Evolutionary conservation across 1,140 invertebrate genomes (phyloP).

Genomic region (Brachystomella parvula): DNA sequence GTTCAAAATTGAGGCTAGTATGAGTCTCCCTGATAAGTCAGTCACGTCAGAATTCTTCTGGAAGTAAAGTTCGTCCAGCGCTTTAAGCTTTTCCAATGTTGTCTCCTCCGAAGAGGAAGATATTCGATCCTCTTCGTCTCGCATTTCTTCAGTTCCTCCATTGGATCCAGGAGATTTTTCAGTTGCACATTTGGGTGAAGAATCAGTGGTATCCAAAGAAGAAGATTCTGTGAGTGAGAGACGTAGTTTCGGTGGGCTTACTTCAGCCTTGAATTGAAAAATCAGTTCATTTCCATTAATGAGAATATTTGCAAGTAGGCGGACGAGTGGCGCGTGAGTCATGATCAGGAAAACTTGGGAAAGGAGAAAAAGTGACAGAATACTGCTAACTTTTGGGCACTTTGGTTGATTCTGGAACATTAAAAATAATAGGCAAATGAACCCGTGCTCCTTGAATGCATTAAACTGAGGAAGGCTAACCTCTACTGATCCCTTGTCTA

Average conservation of each 20-base stretch:
- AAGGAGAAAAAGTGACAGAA: conserved; percentile 82
- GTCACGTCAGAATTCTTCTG: not conserved
- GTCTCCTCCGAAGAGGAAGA: not conserved
- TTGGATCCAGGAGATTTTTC: not conserved
- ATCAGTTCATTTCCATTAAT: conserved; percentile 53
- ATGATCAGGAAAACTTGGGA: conserved; percentile 96
- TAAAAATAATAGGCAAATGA: not conserved
- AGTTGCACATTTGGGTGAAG: conserved; percentile 1
- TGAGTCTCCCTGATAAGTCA: conserved; percentile 57
- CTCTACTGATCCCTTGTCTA: no score
- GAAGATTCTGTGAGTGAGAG: conserved; percentile 10
- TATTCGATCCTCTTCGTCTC: not conserved
- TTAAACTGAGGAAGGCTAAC: not conserved
- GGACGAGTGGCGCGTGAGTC: conserved; percentile 76
- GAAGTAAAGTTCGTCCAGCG: not conserved
- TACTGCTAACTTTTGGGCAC: conserved; percentile 65
- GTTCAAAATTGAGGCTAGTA: conserved; percentile 78
- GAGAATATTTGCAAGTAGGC: conserved; percentile 79
- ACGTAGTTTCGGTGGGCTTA: conserved; percentile 3
- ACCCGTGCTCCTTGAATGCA: not conserved
- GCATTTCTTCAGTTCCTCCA: not conserved
- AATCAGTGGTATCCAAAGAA: conserved; percentile 1
- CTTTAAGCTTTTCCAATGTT: not conserved
- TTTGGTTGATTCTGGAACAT: conserved; percentile 45
- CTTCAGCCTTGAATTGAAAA: conserved; percentile 22